Conservation (phyloP, 2,113 vertebrate species). For the Archilochus colubris region DNA sequence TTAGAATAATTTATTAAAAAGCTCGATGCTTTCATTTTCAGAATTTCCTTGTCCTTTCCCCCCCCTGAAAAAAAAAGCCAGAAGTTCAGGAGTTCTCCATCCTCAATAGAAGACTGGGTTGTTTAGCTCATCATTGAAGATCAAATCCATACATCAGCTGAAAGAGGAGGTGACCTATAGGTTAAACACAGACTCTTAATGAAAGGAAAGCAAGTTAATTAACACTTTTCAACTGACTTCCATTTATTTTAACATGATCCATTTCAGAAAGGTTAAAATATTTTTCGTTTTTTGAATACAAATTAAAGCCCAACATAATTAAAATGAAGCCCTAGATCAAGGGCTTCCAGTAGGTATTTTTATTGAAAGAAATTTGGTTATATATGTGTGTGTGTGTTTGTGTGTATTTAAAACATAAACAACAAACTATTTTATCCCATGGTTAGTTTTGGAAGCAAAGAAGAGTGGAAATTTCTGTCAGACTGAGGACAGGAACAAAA, state of each 20-base stretch:
- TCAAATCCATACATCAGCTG: conserved; percentile 20
- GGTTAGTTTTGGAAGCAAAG: neutral
- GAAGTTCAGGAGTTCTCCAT: neutral
- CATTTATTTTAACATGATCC: conserved; percentile 31
- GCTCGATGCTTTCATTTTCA: neutral
- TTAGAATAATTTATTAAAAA: neutral
- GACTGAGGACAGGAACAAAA: neutral
- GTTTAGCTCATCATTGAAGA: conserved; percentile 22
- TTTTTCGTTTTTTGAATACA: conserved; percentile 22
- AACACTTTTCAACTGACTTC: conserved; percentile 44
- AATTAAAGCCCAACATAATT: neutral
- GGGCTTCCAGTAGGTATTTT: neutral
- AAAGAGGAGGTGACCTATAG: conserved; percentile 2
- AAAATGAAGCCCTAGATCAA: neutral
- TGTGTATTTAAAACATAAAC: neutral
- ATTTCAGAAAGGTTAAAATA: conserved; percentile 63
- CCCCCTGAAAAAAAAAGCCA: neutral
- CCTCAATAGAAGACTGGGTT: neutral
- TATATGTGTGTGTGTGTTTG: neutral
- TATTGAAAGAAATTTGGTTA: neutral
- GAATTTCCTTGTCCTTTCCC: neutral
- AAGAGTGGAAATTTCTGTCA: neutral
- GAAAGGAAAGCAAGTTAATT: conserved; percentile 66
- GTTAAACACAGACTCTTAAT: conserved; percentile 56
- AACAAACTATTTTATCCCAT: neutral